Evolutionary conservation across 2,888 invertebrate genomes (phyloP), one percentile per base, ranked within the genome.

Genomic region (Byasa hedistus): DNA sequence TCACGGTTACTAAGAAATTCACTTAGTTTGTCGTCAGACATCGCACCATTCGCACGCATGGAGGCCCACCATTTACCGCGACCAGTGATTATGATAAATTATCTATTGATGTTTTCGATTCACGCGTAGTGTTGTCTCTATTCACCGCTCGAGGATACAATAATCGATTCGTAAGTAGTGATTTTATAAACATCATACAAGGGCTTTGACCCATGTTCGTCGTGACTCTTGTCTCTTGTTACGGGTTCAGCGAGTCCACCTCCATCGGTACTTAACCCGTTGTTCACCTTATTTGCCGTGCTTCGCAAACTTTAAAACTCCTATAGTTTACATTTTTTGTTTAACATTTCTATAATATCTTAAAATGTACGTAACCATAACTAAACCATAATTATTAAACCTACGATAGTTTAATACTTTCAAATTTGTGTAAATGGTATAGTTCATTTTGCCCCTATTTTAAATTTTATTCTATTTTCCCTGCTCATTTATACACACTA

Each of bases 21-120:
- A 84, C 84, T 88, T 83, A 91, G 91, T 91, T 83, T 81, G 84
- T 84, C 80, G 80, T 75, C 80, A 82, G 83, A 81, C 86, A 80
- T 81, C 83, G 83, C 79, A 85, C 80, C 72, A 73, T 70, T 73
- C 83, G 87, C 84, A 86, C 90, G 89, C 82, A 83, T 84, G 84
- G 84, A 82, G 76, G 68, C 71, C 72, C 72, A 70, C 70, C 73
- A 72, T 81, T 82, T 78, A 80, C 81, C 85, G 85, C 84, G 86
- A 79, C 70, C 79, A 80, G 86, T 88, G 84, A 86, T 79, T 84
- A 86, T 85, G 87, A 85, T 59, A 60, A 56, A 64, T 63, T 60
- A 64, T 60, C 67, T 60, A 67, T 63, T 67, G 60, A 67, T 67
- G 67, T 67, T 67, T 59, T 51, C 60, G 59, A 51, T 55, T 56